Evolutionary conservation across 1,140 invertebrate genomes (phyloP).

Genomic region (Leptonema lineaticorne): DNA sequence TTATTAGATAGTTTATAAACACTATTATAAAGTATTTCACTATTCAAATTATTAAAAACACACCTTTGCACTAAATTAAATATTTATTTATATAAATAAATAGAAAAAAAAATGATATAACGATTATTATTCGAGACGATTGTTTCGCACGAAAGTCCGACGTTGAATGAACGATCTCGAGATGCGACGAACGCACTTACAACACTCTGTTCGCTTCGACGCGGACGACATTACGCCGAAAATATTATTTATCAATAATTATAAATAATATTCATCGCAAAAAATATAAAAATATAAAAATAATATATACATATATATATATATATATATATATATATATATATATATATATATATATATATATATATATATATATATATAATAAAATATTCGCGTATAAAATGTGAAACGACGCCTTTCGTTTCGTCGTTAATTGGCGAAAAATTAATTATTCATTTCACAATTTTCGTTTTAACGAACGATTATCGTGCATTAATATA

Average conservation of each 20-base stretch:
- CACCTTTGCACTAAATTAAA: too few species aligned
- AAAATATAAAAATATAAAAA: background rate
- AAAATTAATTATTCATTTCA: too few species aligned
- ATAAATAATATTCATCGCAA: background rate
- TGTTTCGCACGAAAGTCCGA: background rate
- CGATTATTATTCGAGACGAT: too few species aligned
- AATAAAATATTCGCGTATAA: too few species aligned
- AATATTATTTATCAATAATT: background rate
- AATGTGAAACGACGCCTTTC: background rate
- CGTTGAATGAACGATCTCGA: background rate
- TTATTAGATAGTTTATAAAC: too few species aligned
- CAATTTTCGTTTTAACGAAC: too few species aligned
- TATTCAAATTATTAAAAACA: too few species aligned
- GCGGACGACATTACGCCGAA: background rate
- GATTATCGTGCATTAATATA: too few species aligned
- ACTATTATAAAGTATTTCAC: too few species aligned
- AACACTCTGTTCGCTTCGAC: constrained; percentile 14
- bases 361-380: background rate
- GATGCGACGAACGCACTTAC: background rate
- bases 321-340: background rate
- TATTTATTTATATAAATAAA: too few species aligned
- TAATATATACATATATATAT: background rate
- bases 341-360: background rate
- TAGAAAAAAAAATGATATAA: too few species aligned
- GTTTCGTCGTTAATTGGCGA: background rate